A percentile compares a stretch with the other conserved stretches of the same genome.
Evolutionary conservation across 2,888 invertebrate genomes (phyloP).

Genomic region (Folsomia manolachei): DNA sequence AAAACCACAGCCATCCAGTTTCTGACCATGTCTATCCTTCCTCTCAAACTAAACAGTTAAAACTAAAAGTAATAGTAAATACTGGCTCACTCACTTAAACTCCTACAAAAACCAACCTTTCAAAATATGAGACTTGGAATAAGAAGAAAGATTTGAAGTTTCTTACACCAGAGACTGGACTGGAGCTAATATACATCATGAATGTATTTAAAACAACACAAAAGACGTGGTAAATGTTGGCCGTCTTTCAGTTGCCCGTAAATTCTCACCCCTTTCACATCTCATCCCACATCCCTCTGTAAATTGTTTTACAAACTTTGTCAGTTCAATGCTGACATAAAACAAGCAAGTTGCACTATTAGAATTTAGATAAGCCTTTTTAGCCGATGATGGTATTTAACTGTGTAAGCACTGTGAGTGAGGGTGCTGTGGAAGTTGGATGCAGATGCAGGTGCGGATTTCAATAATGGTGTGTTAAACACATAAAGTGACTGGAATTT

Average conservation of each 20-base stretch:
- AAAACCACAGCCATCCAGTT: not conserved
- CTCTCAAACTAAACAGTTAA: constrained; percentile 2
- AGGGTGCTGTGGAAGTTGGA: no score
- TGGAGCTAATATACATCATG: not conserved
- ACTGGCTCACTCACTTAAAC: no score
- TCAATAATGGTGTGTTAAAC: no score
- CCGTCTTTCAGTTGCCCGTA: not conserved
- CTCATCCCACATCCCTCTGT: not conserved
- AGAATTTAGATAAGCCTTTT: no score
- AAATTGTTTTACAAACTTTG: not conserved
- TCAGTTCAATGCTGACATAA: not conserved
- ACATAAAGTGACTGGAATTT: no score
- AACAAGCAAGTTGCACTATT: not conserved
- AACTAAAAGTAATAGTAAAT: constrained; percentile 2
- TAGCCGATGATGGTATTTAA: no score
- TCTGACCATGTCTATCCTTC: not conserved
- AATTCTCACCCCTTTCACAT: constrained; percentile 15
- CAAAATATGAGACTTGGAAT: no score
- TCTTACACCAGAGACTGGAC: no score
- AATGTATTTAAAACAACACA: not conserved
- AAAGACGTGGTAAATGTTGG: constrained; percentile 11
- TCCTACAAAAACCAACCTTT: no score
- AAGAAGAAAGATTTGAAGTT: no score
- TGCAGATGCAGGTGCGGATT: no score
- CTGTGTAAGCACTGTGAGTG: no score